phyloP scores from a whole-genome alignment of 2,888 invertebrate species.

The Monochamus alternatus region DNA sequence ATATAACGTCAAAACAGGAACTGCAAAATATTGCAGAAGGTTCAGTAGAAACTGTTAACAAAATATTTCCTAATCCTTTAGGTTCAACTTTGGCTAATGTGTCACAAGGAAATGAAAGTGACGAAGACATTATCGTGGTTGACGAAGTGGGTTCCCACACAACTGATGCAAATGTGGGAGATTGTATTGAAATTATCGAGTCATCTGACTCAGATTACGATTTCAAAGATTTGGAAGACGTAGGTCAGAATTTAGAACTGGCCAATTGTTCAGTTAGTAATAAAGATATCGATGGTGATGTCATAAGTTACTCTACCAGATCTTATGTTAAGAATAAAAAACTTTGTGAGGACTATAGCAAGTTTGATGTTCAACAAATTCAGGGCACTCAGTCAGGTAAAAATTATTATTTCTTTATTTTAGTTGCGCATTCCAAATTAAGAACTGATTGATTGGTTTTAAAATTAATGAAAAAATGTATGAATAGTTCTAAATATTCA shows the following conservation, averaged over 20 bases:
- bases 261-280: slow-evolving; percentile 43
- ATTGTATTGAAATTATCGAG: slow-evolving; percentile 18
- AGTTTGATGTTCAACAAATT: slow-evolving; percentile 75
- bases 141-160: slow-evolving; percentile 34
- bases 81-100: background rate
- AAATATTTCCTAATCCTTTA: background rate
- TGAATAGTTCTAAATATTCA: too few relatives aligned
- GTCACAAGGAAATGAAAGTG: slow-evolving; percentile 17
- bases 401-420: slow-evolving; percentile 11
- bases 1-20: too few relatives aligned
- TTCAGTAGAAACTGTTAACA: too few relatives aligned
- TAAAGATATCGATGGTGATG: background rate
- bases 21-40: too few relatives aligned
- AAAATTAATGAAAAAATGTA: too few relatives aligned
- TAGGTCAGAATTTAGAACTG: slow-evolving; percentile 49
- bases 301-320: background rate
- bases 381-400: slow-evolving; percentile 80
- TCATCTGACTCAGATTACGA: slow-evolving; percentile 49
- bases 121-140: slow-evolving; percentile 29
- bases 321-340: background rate
- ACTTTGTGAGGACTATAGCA: slow-evolving; percentile 5
- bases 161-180: slow-evolving; percentile 28
- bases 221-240: slow-evolving; percentile 41
- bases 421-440: too few relatives aligned
- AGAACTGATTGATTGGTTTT: too few relatives aligned